Evolutionary conservation across 2,113 vertebrate genomes (phyloP).

Genomic region (Rhinoptilus africanus): DNA sequence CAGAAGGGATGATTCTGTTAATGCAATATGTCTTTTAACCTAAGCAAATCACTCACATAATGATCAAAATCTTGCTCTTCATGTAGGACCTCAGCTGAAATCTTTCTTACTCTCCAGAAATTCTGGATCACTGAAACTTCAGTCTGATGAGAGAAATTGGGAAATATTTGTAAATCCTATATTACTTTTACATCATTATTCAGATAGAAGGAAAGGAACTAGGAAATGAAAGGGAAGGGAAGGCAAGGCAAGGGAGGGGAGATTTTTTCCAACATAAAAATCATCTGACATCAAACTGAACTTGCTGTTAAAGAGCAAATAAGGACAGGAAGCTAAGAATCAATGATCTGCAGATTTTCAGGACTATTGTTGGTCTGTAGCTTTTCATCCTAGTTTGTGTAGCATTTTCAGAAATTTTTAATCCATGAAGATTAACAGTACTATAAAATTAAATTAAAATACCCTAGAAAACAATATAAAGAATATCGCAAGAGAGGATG

Average conservation of each 20-base stretch:
- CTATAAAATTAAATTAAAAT: background rate
- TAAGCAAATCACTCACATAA: background rate
- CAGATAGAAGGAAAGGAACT: background rate
- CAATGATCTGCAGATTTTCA: background rate
- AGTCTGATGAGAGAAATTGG: background rate
- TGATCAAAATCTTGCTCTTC: background rate
- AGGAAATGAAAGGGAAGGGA: background rate
- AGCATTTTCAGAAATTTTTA: background rate
- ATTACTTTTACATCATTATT: background rate
- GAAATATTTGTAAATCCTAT: background rate
- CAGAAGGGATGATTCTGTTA: background rate
- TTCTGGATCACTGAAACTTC: background rate
- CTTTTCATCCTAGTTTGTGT: background rate
- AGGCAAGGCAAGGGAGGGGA: background rate
- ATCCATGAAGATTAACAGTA: background rate
- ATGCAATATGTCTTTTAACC: background rate
- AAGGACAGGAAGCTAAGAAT: background rate
- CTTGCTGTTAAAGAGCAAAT: background rate
- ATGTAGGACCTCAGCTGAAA: background rate
- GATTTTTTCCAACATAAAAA: background rate
- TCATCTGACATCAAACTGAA: background rate
- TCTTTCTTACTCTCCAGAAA: background rate
- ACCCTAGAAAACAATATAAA: background rate
- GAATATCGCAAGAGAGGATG: background rate
- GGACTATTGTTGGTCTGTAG: background rate